phyloP scores from a whole-genome alignment of 2,888 invertebrate genomes.

The Drosophila prolongata region DNA sequence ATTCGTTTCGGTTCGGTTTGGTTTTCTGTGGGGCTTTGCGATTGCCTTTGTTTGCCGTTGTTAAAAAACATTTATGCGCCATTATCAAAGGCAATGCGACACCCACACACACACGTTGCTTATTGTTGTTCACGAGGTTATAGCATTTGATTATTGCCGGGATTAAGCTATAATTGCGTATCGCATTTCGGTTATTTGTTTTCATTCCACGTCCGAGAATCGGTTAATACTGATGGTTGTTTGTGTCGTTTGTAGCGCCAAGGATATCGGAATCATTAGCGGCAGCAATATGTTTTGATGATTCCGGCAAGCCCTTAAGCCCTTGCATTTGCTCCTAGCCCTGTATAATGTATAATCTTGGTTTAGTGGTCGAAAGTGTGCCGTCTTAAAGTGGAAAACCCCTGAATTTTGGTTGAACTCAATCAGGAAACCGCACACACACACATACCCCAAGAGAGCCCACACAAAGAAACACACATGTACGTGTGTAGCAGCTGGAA shows the following conservation, averaged over 20 bases:
- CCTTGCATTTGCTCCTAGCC: constrained; percentile 34
- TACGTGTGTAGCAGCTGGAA: constrained; percentile 39
- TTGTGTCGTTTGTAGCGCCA: constrained; percentile 8
- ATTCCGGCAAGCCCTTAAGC: constrained; percentile 51
- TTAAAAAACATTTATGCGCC: constrained; percentile 78
- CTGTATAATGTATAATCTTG: constrained; percentile 30
- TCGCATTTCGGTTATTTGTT: constrained; percentile 70
- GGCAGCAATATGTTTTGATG: constrained; percentile 52
- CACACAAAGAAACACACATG: constrained; percentile 10
- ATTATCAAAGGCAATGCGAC: constrained; percentile 73
- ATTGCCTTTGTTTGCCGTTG: constrained; percentile 72
- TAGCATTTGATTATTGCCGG: constrained; percentile 69
- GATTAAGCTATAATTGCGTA: constrained; percentile 77
- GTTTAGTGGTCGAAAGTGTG: constrained; percentile 16
- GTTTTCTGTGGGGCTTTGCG: constrained; percentile 47
- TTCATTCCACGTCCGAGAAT: constrained; percentile 53
- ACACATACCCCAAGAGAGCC: constrained; percentile 25
- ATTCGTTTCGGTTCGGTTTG: constrained; percentile 36
- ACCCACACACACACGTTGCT: constrained; percentile 58
- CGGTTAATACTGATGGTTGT: constrained; percentile 5
- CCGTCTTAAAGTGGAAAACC: constrained; percentile 17
- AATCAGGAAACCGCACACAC: constrained; percentile 50
- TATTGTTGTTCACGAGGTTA: constrained; percentile 53
- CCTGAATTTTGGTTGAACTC: constrained; percentile 15
- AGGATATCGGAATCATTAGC: constrained; percentile 31